Percentiles rank a stretch among this genome's conserved stretches.
These are phyloP conservation scores for Lacanobia oleracea DNA, from an alignment of 2,888 invertebrate species.

Conservation along the genomic window DNA sequence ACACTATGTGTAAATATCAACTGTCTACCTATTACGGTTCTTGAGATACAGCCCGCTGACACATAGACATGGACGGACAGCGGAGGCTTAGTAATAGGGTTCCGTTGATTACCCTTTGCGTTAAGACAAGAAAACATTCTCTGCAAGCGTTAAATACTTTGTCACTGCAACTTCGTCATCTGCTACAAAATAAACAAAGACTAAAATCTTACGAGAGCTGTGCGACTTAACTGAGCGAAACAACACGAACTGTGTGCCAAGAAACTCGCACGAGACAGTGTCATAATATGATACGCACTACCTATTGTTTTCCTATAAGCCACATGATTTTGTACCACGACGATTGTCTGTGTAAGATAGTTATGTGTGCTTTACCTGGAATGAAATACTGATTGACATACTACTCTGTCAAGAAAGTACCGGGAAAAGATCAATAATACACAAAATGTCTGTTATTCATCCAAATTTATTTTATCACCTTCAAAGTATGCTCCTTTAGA, in stretches of 20 bases:
- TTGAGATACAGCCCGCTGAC: too few relatives aligned
- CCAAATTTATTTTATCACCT: too few relatives aligned
- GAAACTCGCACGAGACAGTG: constrained; percentile 11
- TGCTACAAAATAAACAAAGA: background rate
- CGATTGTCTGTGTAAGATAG: background rate
- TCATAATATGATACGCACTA: constrained; percentile 24
- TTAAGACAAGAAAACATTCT: background rate
- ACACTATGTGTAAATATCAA: too few relatives aligned
- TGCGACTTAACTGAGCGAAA: constrained; percentile 14
- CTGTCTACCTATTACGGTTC: too few relatives aligned
- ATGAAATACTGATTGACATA: too few relatives aligned
- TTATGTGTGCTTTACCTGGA: background rate
- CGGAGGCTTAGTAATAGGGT: too few relatives aligned
- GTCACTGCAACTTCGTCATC: background rate
- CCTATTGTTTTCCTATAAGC: constrained; percentile 22
- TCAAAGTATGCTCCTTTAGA: too few relatives aligned
- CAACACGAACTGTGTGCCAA: constrained; percentile 27
- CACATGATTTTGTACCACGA: background rate
- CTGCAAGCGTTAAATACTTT: background rate
- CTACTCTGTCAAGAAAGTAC: too few relatives aligned
- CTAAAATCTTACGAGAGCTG: constrained; percentile 10
- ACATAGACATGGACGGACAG: too few relatives aligned
- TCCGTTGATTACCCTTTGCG: too few relatives aligned
- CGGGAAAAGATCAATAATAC: too few relatives aligned
- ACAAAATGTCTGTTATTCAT: too few relatives aligned